Evolutionary conservation across 2,888 invertebrate species (phyloP).

Genomic region (Caenorhabditis sinica): DNA sequence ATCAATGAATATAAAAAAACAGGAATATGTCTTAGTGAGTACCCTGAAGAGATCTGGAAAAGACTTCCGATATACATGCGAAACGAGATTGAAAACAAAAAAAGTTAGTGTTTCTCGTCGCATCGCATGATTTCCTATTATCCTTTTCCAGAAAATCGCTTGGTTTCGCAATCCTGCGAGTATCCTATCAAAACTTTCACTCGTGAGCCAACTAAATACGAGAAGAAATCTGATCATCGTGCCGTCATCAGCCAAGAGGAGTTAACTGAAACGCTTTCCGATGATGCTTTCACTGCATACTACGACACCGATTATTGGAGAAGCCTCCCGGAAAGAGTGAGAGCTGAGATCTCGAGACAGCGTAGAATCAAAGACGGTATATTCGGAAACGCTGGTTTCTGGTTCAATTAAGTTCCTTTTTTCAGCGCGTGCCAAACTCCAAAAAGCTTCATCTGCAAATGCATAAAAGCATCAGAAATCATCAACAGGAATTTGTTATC

Average conservation of each 20-base stretch:
- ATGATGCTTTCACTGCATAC: conserved; percentile 13
- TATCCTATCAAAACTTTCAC: background rate
- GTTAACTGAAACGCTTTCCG: conserved; percentile 9
- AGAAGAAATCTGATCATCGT: background rate
- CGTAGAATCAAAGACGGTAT: background rate
- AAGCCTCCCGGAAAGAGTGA: background rate
- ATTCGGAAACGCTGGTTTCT: background rate
- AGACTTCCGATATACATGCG: too few species aligned
- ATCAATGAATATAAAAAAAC: too few species aligned
- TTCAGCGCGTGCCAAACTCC: background rate
- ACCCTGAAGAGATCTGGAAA: too few species aligned
- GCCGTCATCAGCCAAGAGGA: background rate
- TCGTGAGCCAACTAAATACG: background rate
- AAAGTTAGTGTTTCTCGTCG: too few species aligned
- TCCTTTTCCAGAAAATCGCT: too few species aligned
- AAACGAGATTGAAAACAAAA: too few species aligned
- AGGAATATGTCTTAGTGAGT: too few species aligned
- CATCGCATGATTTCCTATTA: too few species aligned
- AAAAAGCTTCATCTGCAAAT: too few species aligned
- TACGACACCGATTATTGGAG: background rate
- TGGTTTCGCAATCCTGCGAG: too few species aligned
- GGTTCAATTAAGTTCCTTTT: background rate
- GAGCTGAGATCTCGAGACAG: conserved; percentile 23
- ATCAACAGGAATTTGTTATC: too few species aligned
- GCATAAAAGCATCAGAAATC: too few species aligned